Evolutionary conservation across 53 echinoderm and acorn worm species (phyloP), one percentile per base, ranked within the genome.

Genomic region (Mesocentrotus franciscanus): DNA sequence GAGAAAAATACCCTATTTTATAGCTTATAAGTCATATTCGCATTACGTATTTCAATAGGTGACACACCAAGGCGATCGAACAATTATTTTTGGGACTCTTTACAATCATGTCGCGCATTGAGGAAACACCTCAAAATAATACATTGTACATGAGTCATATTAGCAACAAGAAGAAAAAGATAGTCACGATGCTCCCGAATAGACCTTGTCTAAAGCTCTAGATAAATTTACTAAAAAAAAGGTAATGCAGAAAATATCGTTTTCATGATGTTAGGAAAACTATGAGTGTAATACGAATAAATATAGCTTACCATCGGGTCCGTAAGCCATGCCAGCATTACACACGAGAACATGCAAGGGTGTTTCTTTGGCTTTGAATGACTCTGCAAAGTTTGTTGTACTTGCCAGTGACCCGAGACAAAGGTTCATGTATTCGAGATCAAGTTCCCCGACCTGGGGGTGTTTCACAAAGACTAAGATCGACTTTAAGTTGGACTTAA

Each of bases 251-350:
- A 62, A 14, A 62, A 9, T 9, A 62, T 62, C 17, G 18, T 61
- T 14, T 3, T 8, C 27, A 26, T 8, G 24, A 71, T 71, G 2
- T 26, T 24, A 6, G 26, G 10, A 10, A n/a, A 26, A 26, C 9
- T 8, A 24, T n/a, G n/a, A 26, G 4, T 71, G 10, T 29, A 9
- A 0, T 26, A 26, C 22, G 71, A 10, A 84, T 34, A 84, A 35
- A 8, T 89, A 59, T n/a, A 68, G 39, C 96, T 90, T 94, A 96
- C 96, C 89, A 60, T 94, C 84, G 0, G 94, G 36, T 64, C 78
- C 94, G 10, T 56, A 89, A 29, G 96, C 97, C 58, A 96, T 95
- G 4, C 97, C 97, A 34, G 97, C 97, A 71, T 97, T 97, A 34
- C 96, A 96, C 49, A 97, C 90, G 35, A 97, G 93, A 18, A 96